phyloP scores from a whole-genome alignment of 1,140 invertebrate genomes.

The Philopotamus ludificatus region DNA sequence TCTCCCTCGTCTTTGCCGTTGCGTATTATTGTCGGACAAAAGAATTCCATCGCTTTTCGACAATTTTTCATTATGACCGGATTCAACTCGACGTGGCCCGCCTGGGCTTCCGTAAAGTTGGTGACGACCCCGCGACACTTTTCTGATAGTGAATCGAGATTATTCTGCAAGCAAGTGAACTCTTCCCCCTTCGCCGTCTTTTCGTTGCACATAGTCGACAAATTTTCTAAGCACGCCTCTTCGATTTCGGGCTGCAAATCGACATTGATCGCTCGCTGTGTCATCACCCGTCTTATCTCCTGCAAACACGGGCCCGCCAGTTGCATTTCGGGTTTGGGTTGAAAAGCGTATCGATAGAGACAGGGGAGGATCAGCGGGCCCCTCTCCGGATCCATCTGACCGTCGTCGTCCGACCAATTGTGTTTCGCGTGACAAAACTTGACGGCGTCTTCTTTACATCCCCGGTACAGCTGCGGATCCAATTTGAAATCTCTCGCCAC shows the following conservation, averaged over 20 bases:
- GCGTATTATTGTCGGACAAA: conserved; percentile 72
- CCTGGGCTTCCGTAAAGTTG: conserved; percentile 90
- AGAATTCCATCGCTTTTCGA: conserved; percentile 75
- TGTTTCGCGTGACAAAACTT: conserved; percentile 77
- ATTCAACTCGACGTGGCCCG: conserved; percentile 83
- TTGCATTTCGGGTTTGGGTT: conserved; percentile 65
- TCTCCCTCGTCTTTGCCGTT: conserved; percentile 76
- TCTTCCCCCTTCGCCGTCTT: conserved; percentile 83
- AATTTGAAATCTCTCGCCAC: conserved; percentile 91
- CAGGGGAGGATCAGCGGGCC: conserved; percentile 87
- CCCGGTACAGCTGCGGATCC: conserved; percentile 84
- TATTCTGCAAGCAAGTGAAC: conserved; percentile 90
- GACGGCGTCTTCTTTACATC: conserved; percentile 84
- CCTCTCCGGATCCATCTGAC: conserved; percentile 67
- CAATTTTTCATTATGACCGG: conserved; percentile 81
- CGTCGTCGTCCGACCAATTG: conserved; percentile 72
- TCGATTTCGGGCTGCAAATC: conserved; percentile 94
- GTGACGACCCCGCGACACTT: conserved; percentile 74
- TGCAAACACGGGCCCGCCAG: conserved; percentile 66
- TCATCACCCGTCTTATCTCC: conserved; percentile 89
- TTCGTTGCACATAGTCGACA: conserved; percentile 80
- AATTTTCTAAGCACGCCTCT: conserved; percentile 81
- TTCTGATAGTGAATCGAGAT: conserved; percentile 68
- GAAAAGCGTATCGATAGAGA: conserved; percentile 84
- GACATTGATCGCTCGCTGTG: conserved; percentile 86